These are phyloP conservation scores for Oppia nitens DNA, from an alignment of 1,140 invertebrate species.

Conservation along the genomic window DNA sequence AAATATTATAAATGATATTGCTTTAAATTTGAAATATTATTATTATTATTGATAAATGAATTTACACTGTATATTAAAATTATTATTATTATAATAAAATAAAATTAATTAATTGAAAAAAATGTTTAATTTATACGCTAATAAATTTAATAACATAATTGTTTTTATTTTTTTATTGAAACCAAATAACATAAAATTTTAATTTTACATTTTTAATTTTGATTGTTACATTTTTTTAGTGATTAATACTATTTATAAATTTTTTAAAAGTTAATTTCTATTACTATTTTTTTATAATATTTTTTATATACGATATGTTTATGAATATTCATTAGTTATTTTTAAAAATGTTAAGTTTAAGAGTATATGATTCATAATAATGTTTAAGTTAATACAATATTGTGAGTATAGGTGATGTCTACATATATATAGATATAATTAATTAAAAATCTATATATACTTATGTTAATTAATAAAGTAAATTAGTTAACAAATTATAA, in stretches of 20 bases:
- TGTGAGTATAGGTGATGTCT: conserved; percentile 70
- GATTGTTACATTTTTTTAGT: not conserved
- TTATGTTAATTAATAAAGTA: conserved; percentile 82
- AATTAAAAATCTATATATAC: conserved; percentile 77
- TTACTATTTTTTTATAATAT: not conserved
- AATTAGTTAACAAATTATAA: conserved; percentile 94
- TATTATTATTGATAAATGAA: too few species aligned
- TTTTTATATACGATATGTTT: not conserved
- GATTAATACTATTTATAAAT: not conserved
- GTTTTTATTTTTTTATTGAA: too few species aligned
- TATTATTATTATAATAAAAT: too few species aligned
- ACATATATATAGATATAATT: conserved; percentile 97
- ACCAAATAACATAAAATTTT: too few species aligned
- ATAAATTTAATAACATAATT: too few species aligned
- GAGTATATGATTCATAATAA: conserved; percentile 31
- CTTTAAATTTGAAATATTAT: too few species aligned
- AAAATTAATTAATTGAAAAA: too few species aligned
- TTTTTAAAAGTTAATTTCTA: not conserved
- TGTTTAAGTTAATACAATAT: conserved; percentile 99
- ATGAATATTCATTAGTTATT: not conserved
- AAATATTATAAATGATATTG: too few species aligned
- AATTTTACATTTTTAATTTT: not conserved
- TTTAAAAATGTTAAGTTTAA: not conserved
- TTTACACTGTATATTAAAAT: too few species aligned
- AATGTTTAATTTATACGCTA: too few species aligned